Evolutionary conservation across 2,888 invertebrate genomes (phyloP).

Genomic region (Tiliacea citrago): DNA sequence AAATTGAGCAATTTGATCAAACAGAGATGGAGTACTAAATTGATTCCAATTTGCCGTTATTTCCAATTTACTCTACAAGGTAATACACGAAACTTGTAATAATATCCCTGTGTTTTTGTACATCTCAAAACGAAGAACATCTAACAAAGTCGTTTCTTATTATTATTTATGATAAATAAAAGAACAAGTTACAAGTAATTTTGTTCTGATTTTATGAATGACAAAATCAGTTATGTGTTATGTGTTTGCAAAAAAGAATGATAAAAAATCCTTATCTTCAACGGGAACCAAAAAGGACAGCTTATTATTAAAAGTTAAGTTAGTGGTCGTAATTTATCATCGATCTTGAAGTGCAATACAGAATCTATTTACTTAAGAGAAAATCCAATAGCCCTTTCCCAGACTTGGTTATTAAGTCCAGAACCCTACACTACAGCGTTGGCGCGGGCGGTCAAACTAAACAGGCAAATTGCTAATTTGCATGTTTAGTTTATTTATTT

Average conservation of each 20-base stretch:
- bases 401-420: background rate
- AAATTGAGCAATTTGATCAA: constrained; percentile 53
- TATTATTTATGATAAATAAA: background rate
- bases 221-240: background rate
- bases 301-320: background rate
- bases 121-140: background rate
- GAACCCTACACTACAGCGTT: too few species aligned
- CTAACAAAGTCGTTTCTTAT: background rate
- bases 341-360: background rate
- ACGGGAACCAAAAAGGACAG: too few species aligned
- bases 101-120: background rate
- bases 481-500: too few species aligned
- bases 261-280: background rate
- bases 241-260: background rate
- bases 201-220: background rate
- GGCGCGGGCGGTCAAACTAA: background rate
- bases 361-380: background rate
- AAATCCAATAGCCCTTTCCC: background rate
- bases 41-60: constrained; percentile 43
- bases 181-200: background rate
- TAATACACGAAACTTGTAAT: background rate
- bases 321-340: background rate
- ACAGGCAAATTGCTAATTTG: background rate
- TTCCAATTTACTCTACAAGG: constrained; percentile 32
- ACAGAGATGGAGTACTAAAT: constrained; percentile 24